These are phyloP conservation scores for Scalopus aquaticus DNA, from an alignment of 2,113 vertebrate genomes.

Conservation along the genomic window DNA sequence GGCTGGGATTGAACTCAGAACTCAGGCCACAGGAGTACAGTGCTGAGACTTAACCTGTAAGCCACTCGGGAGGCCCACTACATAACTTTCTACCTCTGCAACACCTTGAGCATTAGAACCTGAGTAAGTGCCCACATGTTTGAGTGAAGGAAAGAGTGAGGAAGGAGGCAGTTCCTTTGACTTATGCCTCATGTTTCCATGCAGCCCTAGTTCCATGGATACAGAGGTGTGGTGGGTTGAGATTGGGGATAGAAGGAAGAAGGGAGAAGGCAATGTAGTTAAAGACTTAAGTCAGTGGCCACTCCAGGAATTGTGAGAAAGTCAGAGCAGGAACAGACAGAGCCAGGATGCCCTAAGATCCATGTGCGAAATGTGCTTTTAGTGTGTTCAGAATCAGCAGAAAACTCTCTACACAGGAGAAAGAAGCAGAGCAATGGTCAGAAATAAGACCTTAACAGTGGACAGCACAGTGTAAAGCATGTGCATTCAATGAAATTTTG, in stretches of 20 bases:
- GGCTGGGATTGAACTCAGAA: too few species aligned
- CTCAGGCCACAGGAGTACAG: too few species aligned
- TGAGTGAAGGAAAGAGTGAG: neutral
- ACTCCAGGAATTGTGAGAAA: neutral
- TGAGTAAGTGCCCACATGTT: neutral
- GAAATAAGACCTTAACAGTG: neutral
- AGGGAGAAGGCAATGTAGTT: too few species aligned
- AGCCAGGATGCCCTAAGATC: neutral
- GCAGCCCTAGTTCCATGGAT: neutral
- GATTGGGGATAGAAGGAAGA: neutral
- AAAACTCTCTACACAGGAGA: neutral
- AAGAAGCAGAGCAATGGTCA: neutral
- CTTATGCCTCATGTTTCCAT: neutral
- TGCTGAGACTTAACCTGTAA: too few species aligned
- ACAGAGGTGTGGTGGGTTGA: neutral
- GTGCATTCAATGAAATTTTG: slow-evolving; percentile 40
- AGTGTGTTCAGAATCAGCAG: neutral
- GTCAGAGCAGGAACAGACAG: neutral
- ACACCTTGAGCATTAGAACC: neutral
- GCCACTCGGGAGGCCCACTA: neutral
- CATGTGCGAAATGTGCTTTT: neutral
- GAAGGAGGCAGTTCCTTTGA: neutral
- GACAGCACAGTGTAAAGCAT: neutral
- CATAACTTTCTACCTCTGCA: neutral
- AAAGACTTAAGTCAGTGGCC: neutral